Base-by-base conservation (phyloP, 2,797 vertebrate genomes). In the Toxotes lorentzi region DNA sequence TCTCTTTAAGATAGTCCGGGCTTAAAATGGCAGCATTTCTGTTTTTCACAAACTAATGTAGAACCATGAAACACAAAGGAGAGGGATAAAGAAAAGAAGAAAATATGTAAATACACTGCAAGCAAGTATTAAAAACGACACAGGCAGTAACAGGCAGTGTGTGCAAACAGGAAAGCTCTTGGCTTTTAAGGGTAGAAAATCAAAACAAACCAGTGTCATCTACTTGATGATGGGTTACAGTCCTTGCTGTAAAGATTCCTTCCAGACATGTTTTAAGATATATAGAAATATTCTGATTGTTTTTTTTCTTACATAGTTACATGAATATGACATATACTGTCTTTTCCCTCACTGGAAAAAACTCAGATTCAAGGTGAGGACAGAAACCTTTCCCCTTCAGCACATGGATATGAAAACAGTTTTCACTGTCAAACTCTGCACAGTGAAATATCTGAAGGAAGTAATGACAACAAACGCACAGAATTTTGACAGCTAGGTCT, bases 401-500 rank as follows among this genome's bases (percentile, higher is more conserved):
- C 43, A 51, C 10, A 57, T 16, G 21, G 8, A 35, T 45, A 21
- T 70, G 3, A 45, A 45, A 45, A 30, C 27, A 30, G 27, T 30
- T 30, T 30, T 3, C 27, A 30, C 27, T 8, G 19, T 48, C 45
- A 43, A 43, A 43, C 17, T 47, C 35, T 35, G 35, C 35, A 35
- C 35, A 35, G 40, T 41, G 40, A 41, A 41, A 41, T 10, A 41
- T 41, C 40, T 11, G 40, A 41, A 3, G 3, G 48, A n/a, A 50
- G 3, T 48, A 10, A 21, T 19, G 23, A 23, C 9, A 14, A 54
- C 21, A 17, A 56, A 56, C 32, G 40, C 35, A 4, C 57, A 71
- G n/a, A 58, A 23, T 35, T 7, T 19, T 57, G 9, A 79, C 63
- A 74, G 60, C 27, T 43, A 48, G 67, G 34, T 56, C 54, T 23